Base-by-base conservation (phyloP, 2,113 vertebrate genomes). In the Pyrgilauda ruficollis region DNA sequence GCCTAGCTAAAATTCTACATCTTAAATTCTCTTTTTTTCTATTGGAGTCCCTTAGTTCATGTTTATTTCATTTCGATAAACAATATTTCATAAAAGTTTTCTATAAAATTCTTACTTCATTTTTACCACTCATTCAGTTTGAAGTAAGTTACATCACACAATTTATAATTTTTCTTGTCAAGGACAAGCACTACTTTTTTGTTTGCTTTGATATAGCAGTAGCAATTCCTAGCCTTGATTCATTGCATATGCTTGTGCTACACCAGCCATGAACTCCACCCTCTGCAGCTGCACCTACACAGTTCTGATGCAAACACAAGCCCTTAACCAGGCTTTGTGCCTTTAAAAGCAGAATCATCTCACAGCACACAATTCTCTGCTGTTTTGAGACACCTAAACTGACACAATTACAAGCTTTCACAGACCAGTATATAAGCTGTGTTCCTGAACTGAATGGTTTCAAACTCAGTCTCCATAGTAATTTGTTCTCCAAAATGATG, bases 401-500 rank as follows among this genome's bases (percentile, higher is more conserved):
- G 11, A 81, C 74, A 50, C 35, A 33, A 37, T 86, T 79, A 72
- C 13, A 21, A 30, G 22, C 33, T 59, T 88, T 78, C 68, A 50
- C 49, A 59, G 56, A 35, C 64, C 67, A 56, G 15, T 26, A 49
- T n/a, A 39, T 52, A 90, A 84, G 10, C 58, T 14, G 10, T 50
- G 28, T 47, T 94, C 58, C 82, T 90, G 46, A 88, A 85, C 53
- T 30, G 52, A 93, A 81, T 37, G 33, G 68, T 63, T 93, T 77
- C 82, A 89, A 69, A 84, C 49, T 78, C 72, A 53, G 43, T 87
- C 82, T 74, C 53, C 33, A 30, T 6, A 23, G 30, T 33, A 89
- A 93, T 92, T 94, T 93, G 35, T 63, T 67, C 84, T 74, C 75
- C 66, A 81, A 90, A 96, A 89, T 89, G 87, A 91, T 79, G 72